Evolutionary conservation across 1,140 invertebrate genomes (phyloP), one percentile per base, ranked within the genome.

Genomic region (Harpegnathos saltator): DNA sequence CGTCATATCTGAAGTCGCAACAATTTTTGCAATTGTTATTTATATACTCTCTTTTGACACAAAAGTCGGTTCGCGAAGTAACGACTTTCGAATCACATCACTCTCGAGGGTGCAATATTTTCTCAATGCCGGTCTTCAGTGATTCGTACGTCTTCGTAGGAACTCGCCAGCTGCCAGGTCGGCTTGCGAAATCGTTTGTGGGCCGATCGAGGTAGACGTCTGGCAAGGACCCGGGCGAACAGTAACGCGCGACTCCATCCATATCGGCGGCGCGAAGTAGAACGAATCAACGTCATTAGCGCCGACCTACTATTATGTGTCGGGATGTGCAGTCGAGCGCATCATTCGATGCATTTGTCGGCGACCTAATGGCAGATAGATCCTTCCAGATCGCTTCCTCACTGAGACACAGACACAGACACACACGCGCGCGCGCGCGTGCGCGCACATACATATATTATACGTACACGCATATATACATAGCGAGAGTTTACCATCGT

Each of bases 221-320:
- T 58, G 22, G 66, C 33, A 63, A 85, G 80, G 74, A 75, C 26
- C 44, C 78, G 38, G 17, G 66, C 85, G 87, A 72, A 89, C 84
- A 59, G 74, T 69, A 68, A 54, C 69, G 61, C 33, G 74, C 29
- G 69, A 80, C 75, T 71, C 69, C 58, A 63, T 3, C 4, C 38
- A 71, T 22, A 72, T 33, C 63, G 65, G 54, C 65, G 75, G 59
- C 80, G 77, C 85, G 78, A 87, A 88, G 87, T 86, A 85, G 89
- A 89, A 88, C 91, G 89, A 91, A 91, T 91, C 84, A 85, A 81
- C 71, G 89, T 91, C 91, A 88, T 91, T 91, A 91, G 82, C 80
- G 86, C 15, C 80, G 61, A 71, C 63, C 82, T 56, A 69, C 83
- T 88, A 89, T 71, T 62, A 65, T 62, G 26, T 59, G 80, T 86